These are phyloP conservation scores for Ischnus inquisitorius DNA, from an alignment of 2,888 invertebrate genomes.

Conservation along the genomic window DNA sequence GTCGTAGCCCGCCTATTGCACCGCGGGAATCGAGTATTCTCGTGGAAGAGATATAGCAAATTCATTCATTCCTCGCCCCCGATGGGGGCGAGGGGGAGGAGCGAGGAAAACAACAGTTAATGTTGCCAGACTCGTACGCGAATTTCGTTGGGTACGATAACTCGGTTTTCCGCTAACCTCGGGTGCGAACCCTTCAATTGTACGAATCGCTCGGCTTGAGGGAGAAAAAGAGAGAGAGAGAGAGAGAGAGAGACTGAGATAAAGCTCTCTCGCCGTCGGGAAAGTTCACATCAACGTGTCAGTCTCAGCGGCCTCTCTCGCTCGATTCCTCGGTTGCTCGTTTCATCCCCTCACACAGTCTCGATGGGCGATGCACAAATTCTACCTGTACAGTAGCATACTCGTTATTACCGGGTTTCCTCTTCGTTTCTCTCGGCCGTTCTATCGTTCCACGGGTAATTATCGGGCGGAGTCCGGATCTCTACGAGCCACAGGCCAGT, in stretches of 20 bases:
- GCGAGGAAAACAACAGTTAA: conserved; percentile 17
- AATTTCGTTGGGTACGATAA: not conserved
- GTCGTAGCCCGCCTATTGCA: not conserved
- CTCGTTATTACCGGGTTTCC: conserved; percentile 58
- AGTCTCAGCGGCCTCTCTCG: not conserved
- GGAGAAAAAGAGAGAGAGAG: too few species aligned
- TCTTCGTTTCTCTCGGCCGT: conserved; percentile 41
- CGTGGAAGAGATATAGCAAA: not conserved
- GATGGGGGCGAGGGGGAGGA: not conserved
- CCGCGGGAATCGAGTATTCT: conserved; percentile 19
- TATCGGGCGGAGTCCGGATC: conserved; percentile 60
- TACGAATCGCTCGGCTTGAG: not conserved
- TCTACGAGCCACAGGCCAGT: conserved; percentile 57
- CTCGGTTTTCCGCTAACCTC: conserved; percentile 4
- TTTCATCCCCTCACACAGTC: not conserved
- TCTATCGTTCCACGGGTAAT: conserved; percentile 56
- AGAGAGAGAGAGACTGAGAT: too few species aligned
- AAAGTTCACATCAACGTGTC: conserved; percentile 8
- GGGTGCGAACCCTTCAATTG: not conserved
- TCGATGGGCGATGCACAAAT: conserved; percentile 2
- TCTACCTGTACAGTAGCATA: conserved; percentile 13
- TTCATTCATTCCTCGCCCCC: not conserved
- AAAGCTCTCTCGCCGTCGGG: not conserved
- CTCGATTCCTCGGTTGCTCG: not conserved
- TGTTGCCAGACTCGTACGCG: not conserved